Base-by-base conservation (phyloP, 2,797 vertebrate genomes). In the Pelochelys cantorii region DNA sequence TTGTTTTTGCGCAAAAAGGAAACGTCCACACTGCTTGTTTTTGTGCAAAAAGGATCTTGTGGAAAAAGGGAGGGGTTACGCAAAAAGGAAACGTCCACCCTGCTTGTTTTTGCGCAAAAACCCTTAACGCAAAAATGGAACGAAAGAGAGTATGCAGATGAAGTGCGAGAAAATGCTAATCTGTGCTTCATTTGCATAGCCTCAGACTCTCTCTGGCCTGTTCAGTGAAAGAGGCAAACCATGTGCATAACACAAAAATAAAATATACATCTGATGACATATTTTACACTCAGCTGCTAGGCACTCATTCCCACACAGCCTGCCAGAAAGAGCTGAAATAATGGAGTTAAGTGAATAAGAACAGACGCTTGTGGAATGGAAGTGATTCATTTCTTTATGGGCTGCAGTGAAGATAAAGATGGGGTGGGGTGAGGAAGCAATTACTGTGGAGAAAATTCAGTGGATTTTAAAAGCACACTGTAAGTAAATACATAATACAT, bases 281-380 rank as follows among this genome's bases (percentile, higher is more conserved):
- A 75, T 55, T 95, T 91, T 88, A 90, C 86, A 11, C 91, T 96
- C 94, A 53, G 96, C 96, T 95, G 78, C 86, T 83, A 83, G 92
- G 91, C 18, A 3, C 25, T 90, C 3, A 55, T 90, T 94, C 95
- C 95, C 88, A 96, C 23, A 0, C 86, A 90, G 79, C 5, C 92
- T 78, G 27, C 13, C 85, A 48, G 55, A 86, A 84, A 42, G 93
- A 95, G 84, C 90, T 92, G 94, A 89, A 93, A 93, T 89, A 95
- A 93, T 93, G 87, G 94, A 85, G 90, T 83, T 77, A 83, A 90
- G 88, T 87, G 85, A 94, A 80, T 83, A 83, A 89, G 90, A 94
- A 31, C n/a, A 71, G 81, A 31, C 84, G 89, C 85, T 1, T 54
- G 81, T 74, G 84, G 86, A 95, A 91, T 1, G 7, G 92, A 57